Evolutionary conservation across 2,113 vertebrate species (phyloP).

Genomic region (Embiotoca jacksoni): DNA sequence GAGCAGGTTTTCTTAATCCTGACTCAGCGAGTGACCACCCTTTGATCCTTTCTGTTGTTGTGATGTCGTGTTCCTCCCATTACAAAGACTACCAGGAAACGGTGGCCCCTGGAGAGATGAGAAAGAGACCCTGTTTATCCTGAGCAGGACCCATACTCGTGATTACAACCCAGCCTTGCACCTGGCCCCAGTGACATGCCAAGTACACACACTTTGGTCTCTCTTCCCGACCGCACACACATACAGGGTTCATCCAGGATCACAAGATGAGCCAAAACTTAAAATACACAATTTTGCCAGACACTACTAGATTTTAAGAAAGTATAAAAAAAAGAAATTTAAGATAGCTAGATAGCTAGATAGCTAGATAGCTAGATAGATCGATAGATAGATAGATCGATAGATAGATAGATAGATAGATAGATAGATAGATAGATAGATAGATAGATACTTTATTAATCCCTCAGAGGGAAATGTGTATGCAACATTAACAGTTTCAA

Average conservation of each 20-base stretch:
- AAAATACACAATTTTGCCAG: no score
- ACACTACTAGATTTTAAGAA: no score
- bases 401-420: no score
- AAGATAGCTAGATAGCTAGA: no score
- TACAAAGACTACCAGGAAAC: constrained; percentile 80
- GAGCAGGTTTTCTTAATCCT: constrained; percentile 73
- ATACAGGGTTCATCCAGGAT: not conserved
- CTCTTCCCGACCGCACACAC: not conserved
- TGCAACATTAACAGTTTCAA: not conserved
- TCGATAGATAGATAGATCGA: no score
- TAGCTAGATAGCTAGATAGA: no score
- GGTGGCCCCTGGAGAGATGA: constrained; percentile 68
- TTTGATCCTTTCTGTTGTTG: constrained; percentile 76
- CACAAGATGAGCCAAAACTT: no score
- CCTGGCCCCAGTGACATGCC: constrained; percentile 73
- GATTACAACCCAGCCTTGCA: constrained; percentile 75
- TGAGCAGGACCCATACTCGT: constrained; percentile 72
- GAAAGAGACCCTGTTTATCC: constrained; percentile 81
- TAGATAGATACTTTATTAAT: no score
- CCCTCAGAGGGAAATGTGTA: no score
- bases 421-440: no score
- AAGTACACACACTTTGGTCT: constrained; percentile 50
- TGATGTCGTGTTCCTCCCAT: constrained; percentile 77
- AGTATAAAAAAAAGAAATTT: no score
- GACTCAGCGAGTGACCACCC: constrained; percentile 73